Evolutionary conservation across 1,140 invertebrate genomes (phyloP), one percentile per base, ranked within the genome.

Genomic region (Bombyx mandarina): DNA sequence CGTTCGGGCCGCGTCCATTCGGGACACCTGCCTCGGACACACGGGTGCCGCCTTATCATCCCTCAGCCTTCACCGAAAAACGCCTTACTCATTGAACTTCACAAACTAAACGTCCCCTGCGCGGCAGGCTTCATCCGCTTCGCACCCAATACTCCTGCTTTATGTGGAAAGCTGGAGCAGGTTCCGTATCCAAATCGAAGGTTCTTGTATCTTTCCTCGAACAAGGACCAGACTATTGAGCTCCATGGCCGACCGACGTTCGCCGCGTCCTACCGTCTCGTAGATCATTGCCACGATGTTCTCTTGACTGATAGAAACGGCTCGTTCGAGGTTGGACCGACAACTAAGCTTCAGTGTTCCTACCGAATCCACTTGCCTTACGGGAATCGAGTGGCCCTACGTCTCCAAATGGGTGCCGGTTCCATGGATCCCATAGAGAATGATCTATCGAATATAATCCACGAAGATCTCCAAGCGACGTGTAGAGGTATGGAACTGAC

Each of bases 101-200:
- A 84, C 49, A 89, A 91, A 52, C 82, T 92, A 18, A 92, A 92
- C 79, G 89, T 92, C 4, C 91, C 91, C 8, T 92, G 92, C 75
- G 67, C 82, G 43, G 71, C 69, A 12, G 91, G 91, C 35, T 90
- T 86, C 66, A 67, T 92, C 5, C 84, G 89, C 45, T 90, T 92
- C 72, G 80, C 88, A 5, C 76, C 84, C 46, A 79, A 75, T 54
- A 70, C 75, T 0, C 77, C 79, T 1, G 69, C 69, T 0, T 65
- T 92, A 1, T 92, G 91, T 71, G 92, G 91, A 1, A 93, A 93
- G 67, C 71, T 92, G 4, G 91, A 93, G 65, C 91, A 92, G 71
- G 82, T 92, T 7, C 80, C 88, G 0, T 65, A 73, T n/a, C 73
- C 73, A 8, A 89, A 91, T 58, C 86, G 90, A 51, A 86, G 80